Conservation (phyloP, 2,113 vertebrate species). For the Xenotilapia longispinis region DNA sequence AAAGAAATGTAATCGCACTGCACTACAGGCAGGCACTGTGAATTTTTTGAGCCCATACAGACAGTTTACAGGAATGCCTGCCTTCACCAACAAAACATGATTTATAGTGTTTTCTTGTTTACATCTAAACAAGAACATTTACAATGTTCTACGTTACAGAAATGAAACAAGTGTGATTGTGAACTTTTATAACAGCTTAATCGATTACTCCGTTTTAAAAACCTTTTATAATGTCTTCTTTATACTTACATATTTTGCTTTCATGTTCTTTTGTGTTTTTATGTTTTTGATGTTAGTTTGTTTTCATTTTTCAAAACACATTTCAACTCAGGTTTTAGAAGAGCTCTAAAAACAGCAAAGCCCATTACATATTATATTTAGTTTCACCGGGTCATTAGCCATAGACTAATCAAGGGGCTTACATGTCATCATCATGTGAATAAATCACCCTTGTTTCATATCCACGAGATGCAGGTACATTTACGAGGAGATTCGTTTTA, state of each 20-base stretch:
- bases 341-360: neutral
- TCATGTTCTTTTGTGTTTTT: neutral
- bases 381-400: rapidly evolving
- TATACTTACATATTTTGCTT: neutral
- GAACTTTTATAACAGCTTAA: neutral
- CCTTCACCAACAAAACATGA: neutral
- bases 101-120: rapidly evolving
- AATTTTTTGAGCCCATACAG: rapidly evolving
- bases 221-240: neutral
- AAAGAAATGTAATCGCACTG: rapidly evolving
- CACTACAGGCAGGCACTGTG: neutral
- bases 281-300: neutral
- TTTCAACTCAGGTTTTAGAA: neutral
- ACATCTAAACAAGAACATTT: neutral
- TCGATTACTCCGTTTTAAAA: neutral
- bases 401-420: neutral
- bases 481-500: rapidly evolving
- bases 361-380: neutral
- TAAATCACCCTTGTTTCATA: neutral
- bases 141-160: neutral
- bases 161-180: rapidly evolving
- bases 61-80: neutral
- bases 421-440: neutral
- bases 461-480: neutral
- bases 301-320: neutral